phyloP scores from a whole-genome alignment of 2,797 vertebrate species.

The Nannoperca australis region DNA sequence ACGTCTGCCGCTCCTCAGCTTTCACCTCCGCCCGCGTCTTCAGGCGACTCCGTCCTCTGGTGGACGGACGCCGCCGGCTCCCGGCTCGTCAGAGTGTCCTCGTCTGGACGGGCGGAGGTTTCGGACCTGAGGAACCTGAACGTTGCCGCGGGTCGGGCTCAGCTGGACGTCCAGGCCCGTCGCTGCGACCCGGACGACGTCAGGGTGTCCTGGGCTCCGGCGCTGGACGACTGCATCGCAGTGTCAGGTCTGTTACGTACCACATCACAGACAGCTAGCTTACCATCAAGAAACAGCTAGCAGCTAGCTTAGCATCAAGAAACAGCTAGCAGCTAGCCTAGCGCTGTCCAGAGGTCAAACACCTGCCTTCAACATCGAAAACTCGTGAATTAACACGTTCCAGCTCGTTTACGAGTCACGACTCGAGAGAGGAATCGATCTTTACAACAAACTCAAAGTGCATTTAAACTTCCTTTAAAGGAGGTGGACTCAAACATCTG shows the following conservation, averaged over 20 bases:
- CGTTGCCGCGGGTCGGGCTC: slow-evolving; percentile 69
- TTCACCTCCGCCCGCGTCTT: neutral
- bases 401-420: no score
- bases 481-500: no score
- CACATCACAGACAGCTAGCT: no score
- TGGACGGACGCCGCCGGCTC: slow-evolving; percentile 62
- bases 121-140: slow-evolving; percentile 84
- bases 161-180: slow-evolving; percentile 62
- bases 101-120: slow-evolving; percentile 79
- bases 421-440: no score
- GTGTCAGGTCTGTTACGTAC: slow-evolving; percentile 95
- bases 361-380: no score
- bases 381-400: no score
- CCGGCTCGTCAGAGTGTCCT: slow-evolving; percentile 84
- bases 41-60: slow-evolving; percentile 70
- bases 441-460: no score
- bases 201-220: slow-evolving; percentile 89
- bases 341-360: no score
- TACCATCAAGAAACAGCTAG: no score
- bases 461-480: no score
- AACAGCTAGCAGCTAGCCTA: no score
- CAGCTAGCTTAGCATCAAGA: no score
- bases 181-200: slow-evolving; percentile 68
- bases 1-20: slow-evolving; percentile 56
- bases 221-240: slow-evolving; percentile 82